A percentile compares a stretch with the other conserved stretches of the same genome.
These are phyloP conservation scores for Crocidura indochinensis DNA, from an alignment of 2,797 vertebrate species.

Conservation along the genomic window DNA sequence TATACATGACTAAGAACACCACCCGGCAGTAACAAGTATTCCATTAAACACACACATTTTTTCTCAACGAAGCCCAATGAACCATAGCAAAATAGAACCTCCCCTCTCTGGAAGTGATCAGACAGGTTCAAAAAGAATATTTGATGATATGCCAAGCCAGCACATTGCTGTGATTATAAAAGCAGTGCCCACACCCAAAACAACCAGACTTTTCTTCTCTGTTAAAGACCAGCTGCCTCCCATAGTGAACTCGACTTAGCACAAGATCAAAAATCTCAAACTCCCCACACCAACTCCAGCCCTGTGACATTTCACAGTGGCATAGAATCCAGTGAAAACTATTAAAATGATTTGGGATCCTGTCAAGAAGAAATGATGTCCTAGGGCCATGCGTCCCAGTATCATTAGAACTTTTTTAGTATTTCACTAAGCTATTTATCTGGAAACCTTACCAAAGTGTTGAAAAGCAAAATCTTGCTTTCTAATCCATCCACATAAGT, in stretches of 20 bases:
- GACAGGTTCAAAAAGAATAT: constrained; percentile 77
- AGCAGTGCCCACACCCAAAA: constrained; percentile 58
- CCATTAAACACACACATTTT: constrained; percentile 59
- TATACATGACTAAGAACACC: neutral
- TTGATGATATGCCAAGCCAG: constrained; percentile 69
- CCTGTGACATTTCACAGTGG: constrained; percentile 55
- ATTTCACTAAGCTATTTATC: neutral
- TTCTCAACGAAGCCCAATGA: constrained; percentile 59
- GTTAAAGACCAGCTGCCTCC: constrained; percentile 33
- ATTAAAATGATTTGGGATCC: constrained; percentile 1
- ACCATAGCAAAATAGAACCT: constrained; percentile 77
- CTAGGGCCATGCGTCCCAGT: neutral
- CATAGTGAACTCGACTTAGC: constrained; percentile 24
- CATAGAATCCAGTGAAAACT: neutral
- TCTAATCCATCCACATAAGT: neutral
- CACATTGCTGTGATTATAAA: constrained; percentile 65
- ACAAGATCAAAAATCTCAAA: constrained; percentile 51
- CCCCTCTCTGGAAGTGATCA: constrained; percentile 81
- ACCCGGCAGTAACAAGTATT: neutral
- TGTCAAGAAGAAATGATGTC: constrained; percentile 16
- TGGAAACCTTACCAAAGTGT: neutral
- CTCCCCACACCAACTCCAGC: neutral
- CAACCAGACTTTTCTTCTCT: constrained; percentile 40
- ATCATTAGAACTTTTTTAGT: neutral
- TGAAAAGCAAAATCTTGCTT: neutral